Base-by-base conservation (phyloP, 1,140 invertebrate genomes). In the Euwallacea similis region DNA sequence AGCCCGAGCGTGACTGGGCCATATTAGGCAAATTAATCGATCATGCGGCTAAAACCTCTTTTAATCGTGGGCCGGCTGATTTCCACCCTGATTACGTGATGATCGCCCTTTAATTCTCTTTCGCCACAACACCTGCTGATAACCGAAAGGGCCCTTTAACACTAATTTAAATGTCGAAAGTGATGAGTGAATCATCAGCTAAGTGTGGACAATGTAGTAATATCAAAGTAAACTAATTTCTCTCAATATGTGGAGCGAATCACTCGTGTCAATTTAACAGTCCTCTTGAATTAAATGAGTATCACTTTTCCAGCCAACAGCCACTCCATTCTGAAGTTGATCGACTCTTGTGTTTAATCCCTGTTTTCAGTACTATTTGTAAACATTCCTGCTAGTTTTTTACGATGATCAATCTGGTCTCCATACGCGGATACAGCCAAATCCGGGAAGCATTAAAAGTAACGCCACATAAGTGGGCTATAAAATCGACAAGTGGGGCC, bases 321-420 rank as follows among this genome's bases (percentile, higher is more conserved):
- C 42, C 67, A 62, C 60, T 63, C 58, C 44, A 69, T 69, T 69
- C 67, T 61, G 67, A 69, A 69, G 67, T 69, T 69, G 67, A 55
- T 68, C 44, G 54, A 42, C 21, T 33, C 21, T 33, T 33, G 21
- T 33, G 21, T 33, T 33, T 33, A 33, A 33, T 33, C 21, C 21
- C 21, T 33, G 21, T 33, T 33, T 33, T 33, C 21, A 33, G 21
- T 33, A 33, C 21, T 33, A 33, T 33, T 50, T 10, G 13, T 13
- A 10, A 50, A 11, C 13, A 11, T 11, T 11, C 6, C 13, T 10
- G 13, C 9, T 13, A 50, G 13, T 50, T 11, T 50, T 11, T 11
- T 11, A 56, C 41, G 11, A 43, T 42, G 7, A 42, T 16, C 13
- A 60, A 13, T 42, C 9, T n/a, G 43, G n/a, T 60, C 41, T 42